Conservation (phyloP, 2,888 invertebrate species). For the Polymixis flavicincta region DNA sequence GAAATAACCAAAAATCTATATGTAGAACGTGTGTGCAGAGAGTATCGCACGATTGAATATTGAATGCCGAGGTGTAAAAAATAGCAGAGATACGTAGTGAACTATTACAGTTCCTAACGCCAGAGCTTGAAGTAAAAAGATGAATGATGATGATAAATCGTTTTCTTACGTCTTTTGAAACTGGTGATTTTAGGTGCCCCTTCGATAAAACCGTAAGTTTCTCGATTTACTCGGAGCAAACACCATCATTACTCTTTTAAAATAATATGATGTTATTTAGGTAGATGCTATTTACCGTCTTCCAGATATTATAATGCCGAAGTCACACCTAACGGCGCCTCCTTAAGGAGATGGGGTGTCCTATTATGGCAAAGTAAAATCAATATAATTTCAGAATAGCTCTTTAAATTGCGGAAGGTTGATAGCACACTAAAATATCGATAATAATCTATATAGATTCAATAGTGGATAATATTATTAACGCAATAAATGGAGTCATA, state of each 20-base stretch:
- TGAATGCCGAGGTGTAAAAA: constrained; percentile 51
- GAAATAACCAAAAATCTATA: constrained; percentile 51
- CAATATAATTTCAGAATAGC: constrained; percentile 39
- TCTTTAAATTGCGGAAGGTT: constrained; percentile 46
- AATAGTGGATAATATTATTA: constrained; percentile 66
- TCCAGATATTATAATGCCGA: background rate
- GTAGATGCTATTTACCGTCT: background rate
- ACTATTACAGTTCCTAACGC: constrained; percentile 46
- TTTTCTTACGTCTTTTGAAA: constrained; percentile 47
- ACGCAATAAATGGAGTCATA: constrained; percentile 64
- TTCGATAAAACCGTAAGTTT: constrained; percentile 36
- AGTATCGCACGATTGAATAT: constrained; percentile 45
- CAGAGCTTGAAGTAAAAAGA: constrained; percentile 49
- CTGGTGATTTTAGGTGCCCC: constrained; percentile 38
- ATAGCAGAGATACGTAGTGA: constrained; percentile 49
- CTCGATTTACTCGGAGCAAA: constrained; percentile 1
- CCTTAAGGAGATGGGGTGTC: constrained; percentile 6
- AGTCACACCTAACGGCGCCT: constrained; percentile 1
- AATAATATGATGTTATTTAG: constrained; percentile 4
- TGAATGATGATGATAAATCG: constrained; percentile 57
- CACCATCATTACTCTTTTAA: background rate
- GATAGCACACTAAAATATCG: constrained; percentile 58
- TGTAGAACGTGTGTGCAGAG: constrained; percentile 26
- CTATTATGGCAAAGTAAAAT: constrained; percentile 33
- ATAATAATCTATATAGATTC: constrained; percentile 64